Evolutionary conservation across 2,797 vertebrate species (phyloP).

Genomic region (Geotrypetes seraphini): DNA sequence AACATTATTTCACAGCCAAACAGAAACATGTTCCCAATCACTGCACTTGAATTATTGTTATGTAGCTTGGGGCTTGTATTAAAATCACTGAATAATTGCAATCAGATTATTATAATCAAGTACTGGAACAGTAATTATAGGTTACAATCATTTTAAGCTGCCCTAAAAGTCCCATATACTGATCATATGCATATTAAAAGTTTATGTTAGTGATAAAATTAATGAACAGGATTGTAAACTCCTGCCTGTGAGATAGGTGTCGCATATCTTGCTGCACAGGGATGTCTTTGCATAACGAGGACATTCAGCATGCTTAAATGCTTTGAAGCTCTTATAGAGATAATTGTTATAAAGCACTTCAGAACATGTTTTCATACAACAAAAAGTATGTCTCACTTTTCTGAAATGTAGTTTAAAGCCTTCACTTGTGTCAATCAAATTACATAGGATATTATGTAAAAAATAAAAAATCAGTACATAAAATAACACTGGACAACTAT

Average conservation of each 20-base stretch:
- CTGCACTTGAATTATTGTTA: conserved; percentile 98
- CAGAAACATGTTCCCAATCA: conserved; percentile 92
- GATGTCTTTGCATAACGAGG: conserved; percentile 28
- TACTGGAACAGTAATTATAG: conserved; percentile 98
- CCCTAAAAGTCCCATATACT: conserved; percentile 85
- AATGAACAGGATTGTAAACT: conserved; percentile 91
- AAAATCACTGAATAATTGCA: conserved; percentile 99
- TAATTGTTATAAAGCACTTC: too few relatives aligned
- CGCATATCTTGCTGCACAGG: conserved; percentile 33
- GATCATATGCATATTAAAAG: conserved; percentile 92
- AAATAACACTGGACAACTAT: too few relatives aligned
- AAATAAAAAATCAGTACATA: too few relatives aligned
- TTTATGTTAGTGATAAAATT: conserved; percentile 98
- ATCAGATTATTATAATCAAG: conserved; percentile 99
- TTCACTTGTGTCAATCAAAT: too few relatives aligned
- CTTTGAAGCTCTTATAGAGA: conserved; percentile 13
- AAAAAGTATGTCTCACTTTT: too few relatives aligned
- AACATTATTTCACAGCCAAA: conserved; percentile 87
- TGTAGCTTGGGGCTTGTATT: conserved; percentile 96
- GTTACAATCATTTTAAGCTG: conserved; percentile 93
- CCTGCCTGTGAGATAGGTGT: conserved; percentile 62
- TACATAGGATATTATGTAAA: too few relatives aligned
- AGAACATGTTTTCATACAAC: too few relatives aligned
- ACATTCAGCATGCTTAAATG: conserved; percentile 22
- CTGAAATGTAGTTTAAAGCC: too few relatives aligned